These are phyloP conservation scores for Leucoma salicis DNA, from an alignment of 2,888 invertebrate species.

Conservation along the genomic window DNA sequence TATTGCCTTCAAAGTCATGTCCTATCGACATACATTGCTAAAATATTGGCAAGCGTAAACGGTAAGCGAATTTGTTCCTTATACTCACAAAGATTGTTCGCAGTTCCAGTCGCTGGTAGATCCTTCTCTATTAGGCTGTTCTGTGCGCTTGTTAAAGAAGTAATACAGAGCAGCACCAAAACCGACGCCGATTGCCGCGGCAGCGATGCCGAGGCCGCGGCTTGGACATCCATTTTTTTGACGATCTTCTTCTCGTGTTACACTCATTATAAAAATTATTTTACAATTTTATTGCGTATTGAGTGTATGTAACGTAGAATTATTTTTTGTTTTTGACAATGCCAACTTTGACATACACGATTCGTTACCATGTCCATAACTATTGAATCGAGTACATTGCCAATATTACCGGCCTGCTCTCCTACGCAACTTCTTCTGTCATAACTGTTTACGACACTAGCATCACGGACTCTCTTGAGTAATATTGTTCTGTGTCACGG, in stretches of 20 bases:
- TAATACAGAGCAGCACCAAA: slow-evolving; percentile 74
- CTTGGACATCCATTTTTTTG: slow-evolving; percentile 57
- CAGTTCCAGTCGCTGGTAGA: slow-evolving; percentile 54
- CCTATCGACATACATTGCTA: not conserved
- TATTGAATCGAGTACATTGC: too few species aligned
- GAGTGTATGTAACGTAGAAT: slow-evolving; percentile 5
- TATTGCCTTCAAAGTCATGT: slow-evolving; percentile 3
- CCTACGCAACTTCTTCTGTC: too few species aligned
- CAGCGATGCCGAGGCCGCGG: slow-evolving; percentile 66
- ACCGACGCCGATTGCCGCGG: slow-evolving; percentile 69
- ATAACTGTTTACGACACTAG: too few species aligned
- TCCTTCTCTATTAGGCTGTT: slow-evolving; percentile 53
- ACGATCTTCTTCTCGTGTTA: slow-evolving; percentile 56
- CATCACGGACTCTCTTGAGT: too few species aligned
- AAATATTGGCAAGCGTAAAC: slow-evolving; percentile 25
- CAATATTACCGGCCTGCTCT: too few species aligned
- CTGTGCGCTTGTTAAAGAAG: slow-evolving; percentile 60
- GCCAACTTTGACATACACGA: slow-evolving; percentile 4
- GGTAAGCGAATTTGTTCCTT: slow-evolving; percentile 15
- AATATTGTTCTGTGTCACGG: too few species aligned
- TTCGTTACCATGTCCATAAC: too few species aligned
- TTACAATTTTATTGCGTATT: slow-evolving; percentile 15
- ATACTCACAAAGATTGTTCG: slow-evolving; percentile 54
- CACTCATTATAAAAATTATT: slow-evolving; percentile 50
- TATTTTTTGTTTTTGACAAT: slow-evolving; percentile 12